Conservation (phyloP, 2,113 vertebrate genomes). For the Dasypus novemcinctus region DNA sequence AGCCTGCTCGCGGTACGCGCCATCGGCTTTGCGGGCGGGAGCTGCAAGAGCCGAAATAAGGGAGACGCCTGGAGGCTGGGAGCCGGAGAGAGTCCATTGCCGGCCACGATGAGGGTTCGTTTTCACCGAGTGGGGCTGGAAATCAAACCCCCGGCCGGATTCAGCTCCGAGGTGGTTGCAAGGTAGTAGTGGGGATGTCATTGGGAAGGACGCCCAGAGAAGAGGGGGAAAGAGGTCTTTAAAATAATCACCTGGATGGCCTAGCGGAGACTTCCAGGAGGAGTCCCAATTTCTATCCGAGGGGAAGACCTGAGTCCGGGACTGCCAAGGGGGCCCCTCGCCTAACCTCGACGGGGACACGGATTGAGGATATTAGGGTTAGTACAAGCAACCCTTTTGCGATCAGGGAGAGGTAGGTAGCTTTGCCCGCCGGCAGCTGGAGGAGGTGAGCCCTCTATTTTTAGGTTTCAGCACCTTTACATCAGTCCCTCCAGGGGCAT, state of each 20-base stretch:
- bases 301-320: not conserved
- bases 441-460: conserved; percentile 3
- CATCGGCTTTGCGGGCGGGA: not conserved
- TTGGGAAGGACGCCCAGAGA: not conserved
- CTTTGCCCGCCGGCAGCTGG: not conserved
- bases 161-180: not conserved
- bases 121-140: not conserved
- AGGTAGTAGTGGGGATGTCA: not conserved
- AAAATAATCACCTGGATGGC: not conserved
- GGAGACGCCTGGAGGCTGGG: not conserved
- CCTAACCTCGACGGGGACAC: not conserved
- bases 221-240: not conserved
- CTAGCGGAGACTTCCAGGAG: not conserved
- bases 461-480: conserved; percentile 33
- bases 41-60: not conserved
- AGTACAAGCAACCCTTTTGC: not conserved
- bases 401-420: not conserved
- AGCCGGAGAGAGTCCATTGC: not conserved
- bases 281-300: not conserved
- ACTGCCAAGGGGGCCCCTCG: not conserved
- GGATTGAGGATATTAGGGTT: not conserved
- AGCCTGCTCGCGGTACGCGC: not conserved
- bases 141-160: not conserved
- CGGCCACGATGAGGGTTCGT: not conserved
- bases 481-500: not conserved